A percentile compares a stretch with the other conserved stretches of the same genome.
Conservation (phyloP, 2,888 invertebrate species). For the Heteromyza rotundicornis region DNA sequence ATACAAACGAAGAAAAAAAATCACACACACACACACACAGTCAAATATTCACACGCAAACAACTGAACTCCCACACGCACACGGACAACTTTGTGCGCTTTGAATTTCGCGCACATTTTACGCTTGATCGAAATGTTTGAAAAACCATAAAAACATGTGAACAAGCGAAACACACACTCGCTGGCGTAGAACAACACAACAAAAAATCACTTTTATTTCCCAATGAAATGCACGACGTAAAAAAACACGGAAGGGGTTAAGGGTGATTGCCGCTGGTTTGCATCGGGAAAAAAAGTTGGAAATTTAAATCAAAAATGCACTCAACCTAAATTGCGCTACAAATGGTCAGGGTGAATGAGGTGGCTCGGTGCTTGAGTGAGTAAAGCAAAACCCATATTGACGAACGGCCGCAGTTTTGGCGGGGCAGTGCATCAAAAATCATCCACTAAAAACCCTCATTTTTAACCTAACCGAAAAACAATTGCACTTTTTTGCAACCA, state of each 20-base stretch:
- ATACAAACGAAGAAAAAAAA: neutral
- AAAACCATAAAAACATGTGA: neutral
- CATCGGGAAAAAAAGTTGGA: neutral
- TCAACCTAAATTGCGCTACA: slow-evolving; percentile 1
- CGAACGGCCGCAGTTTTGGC: neutral
- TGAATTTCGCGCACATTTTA: slow-evolving; percentile 59
- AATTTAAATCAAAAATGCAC: slow-evolving; percentile 1
- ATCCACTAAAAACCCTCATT: no score
- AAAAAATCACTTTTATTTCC: neutral
- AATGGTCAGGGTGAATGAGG: no score
- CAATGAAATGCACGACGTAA: neutral
- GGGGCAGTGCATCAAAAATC: neutral
- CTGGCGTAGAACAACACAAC: neutral
- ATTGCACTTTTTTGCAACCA: no score
- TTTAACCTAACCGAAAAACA: no score
- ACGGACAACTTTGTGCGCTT: slow-evolving; percentile 12
- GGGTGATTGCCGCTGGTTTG: neutral
- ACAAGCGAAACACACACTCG: slow-evolving; percentile 1
- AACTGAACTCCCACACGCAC: neutral
- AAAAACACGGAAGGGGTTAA: neutral
- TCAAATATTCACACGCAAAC: neutral
- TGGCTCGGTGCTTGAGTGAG: neutral
- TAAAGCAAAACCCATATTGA: neutral
- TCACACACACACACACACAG: neutral
- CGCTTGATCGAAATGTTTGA: slow-evolving; percentile 56